Base-by-base conservation (phyloP, 2,113 vertebrate species). In the Numenius arquata region DNA sequence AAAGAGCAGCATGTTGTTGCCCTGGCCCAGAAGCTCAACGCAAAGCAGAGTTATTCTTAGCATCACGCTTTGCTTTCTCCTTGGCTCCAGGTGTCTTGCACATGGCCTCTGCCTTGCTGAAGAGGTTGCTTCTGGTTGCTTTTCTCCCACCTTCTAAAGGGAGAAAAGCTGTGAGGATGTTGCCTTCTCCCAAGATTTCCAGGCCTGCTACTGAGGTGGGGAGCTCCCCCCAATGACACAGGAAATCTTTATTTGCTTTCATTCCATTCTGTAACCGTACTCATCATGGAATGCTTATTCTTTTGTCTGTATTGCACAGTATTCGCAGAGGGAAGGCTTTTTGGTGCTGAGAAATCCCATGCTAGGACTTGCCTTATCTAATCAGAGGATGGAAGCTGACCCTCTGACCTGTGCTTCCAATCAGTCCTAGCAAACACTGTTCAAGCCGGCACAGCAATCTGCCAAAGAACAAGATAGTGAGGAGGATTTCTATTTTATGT, bases 21-120 rank as follows among this genome's bases (percentile, higher is more conserved):
- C 56, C 36, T 38, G 56, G 65, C 73, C 58, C 73, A 72, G 89
- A 50, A 90, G 78, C 67, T 76, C 72, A 48, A 29, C 0, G 0
- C 7, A 2, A 89, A 77, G 77, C 88, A 53, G 56, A 47, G 45
- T 72, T 94, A 79, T 93, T 94, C 34, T 92, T 81, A 77, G 77
- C 61, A 27, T 38, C 41, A 1, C 0, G 0, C 32, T 75, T 86
- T 53, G 68, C 83, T 77, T 74, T 92, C 61, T 92, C 38, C 66
- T 75, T 58, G 79, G 52, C 56, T 88, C 43, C 79, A 80, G 47
- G 65, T 93, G 65, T 66, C 88, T 68, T 59, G 59, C 47, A 11
- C 14, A 0, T 30, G 47, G 68, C 79, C 36, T 86, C 56, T 89
- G 90, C 73, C 61, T 85, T 70, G 43, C 56, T 90, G 41, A 65